Evolutionary conservation across 2,113 vertebrate genomes (phyloP).

Genomic region (Ranitomeya imitator): DNA sequence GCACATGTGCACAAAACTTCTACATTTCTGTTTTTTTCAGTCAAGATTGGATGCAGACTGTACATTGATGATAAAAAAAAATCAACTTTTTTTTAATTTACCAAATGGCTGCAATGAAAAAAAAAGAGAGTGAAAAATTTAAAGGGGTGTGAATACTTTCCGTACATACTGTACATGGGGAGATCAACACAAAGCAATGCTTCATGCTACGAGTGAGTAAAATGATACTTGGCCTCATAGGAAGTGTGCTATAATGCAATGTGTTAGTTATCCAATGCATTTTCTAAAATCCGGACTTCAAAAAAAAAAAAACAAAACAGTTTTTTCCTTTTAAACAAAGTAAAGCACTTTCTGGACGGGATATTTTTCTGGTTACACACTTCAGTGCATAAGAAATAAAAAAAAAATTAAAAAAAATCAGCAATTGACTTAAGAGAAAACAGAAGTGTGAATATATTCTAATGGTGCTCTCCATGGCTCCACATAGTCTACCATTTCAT

Average conservation of each 20-base stretch:
- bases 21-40: no score
- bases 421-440: conserved; percentile 78
- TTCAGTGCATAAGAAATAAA: conserved; percentile 70
- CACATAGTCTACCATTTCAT: conserved; percentile 76
- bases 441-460: conserved; percentile 81
- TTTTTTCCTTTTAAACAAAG: background rate
- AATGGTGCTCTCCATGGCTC: conserved; percentile 76
- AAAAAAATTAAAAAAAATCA: conserved; percentile 51
- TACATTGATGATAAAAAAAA: no score
- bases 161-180: background rate
- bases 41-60: no score
- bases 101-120: no score
- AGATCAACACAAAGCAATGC: conserved; percentile 13
- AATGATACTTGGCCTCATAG: background rate
- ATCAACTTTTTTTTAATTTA: no score
- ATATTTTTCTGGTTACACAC: conserved; percentile 73
- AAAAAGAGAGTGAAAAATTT: no score
- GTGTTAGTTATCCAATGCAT: background rate
- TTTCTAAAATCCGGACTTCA: background rate
- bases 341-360: conserved; percentile 58
- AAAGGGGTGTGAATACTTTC: no score
- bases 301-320: background rate
- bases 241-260: background rate
- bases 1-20: no score
- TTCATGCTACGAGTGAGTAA: background rate